These are phyloP conservation scores for Meteorus sp. DNA, from an alignment of 1,140 invertebrate species.

Conservation along the genomic window DNA sequence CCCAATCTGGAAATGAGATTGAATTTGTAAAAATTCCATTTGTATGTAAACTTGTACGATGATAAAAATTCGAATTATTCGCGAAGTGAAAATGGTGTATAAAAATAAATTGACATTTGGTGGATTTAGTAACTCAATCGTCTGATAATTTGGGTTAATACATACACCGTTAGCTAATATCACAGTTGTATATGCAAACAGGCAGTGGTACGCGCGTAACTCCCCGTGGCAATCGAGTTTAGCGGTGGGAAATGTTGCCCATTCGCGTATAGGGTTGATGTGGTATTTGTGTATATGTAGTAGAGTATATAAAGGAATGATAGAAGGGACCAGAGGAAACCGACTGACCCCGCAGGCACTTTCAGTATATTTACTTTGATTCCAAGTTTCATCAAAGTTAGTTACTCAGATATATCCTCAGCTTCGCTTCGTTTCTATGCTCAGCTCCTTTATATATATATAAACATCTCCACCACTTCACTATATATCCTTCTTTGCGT, in stretches of 20 bases:
- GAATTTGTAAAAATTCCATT: no score
- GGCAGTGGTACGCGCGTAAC: conserved; percentile 19
- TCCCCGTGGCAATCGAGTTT: conserved; percentile 39
- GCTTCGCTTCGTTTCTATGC: conserved; percentile 31
- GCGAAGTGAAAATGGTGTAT: no score
- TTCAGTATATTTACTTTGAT: conserved; percentile 47
- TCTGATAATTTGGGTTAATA: conserved; percentile 22
- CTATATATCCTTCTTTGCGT: no score
- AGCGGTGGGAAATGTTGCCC: conserved; percentile 29
- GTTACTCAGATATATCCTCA: conserved; percentile 35
- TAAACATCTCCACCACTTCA: no score
- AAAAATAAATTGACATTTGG: no score
- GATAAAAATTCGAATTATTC: no score
- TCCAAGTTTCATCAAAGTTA: conserved; percentile 48
- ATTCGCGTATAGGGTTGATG: conserved; percentile 12
- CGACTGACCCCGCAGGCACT: conserved; percentile 39
- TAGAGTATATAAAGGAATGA: not conserved
- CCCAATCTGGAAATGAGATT: no score
- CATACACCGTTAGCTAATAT: conserved; percentile 20
- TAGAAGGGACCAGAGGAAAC: conserved; percentile 6
- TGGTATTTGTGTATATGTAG: not conserved
- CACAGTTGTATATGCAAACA: conserved; percentile 21
- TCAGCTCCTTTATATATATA: conserved; percentile 15
- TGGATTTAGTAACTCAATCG: conserved; percentile 5
- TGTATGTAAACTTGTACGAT: no score